Conservation (phyloP, 2,888 invertebrate genomes). For the Pammene aurita region DNA sequence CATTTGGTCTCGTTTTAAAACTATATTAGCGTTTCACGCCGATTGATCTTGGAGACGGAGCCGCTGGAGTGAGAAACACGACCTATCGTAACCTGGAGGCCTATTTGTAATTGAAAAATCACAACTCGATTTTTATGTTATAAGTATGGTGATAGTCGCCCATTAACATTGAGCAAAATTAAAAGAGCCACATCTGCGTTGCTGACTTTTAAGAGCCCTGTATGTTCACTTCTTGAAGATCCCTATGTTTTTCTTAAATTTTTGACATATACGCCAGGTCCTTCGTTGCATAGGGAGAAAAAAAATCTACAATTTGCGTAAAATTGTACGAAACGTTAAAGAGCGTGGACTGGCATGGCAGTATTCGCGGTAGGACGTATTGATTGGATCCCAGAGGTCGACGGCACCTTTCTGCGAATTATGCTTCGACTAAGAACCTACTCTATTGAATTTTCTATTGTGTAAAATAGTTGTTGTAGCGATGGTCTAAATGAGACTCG, state of each 20-base stretch:
- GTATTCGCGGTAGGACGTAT: slow-evolving; percentile 56
- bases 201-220: no score
- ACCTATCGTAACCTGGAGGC: not conserved
- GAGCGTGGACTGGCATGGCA: slow-evolving; percentile 33
- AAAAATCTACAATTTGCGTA: no score
- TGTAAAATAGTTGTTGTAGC: no score
- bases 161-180: no score
- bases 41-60: slow-evolving; percentile 14
- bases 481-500: no score
- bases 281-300: no score
- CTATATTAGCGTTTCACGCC: slow-evolving; percentile 31
- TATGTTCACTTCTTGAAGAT: no score
- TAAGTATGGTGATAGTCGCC: no score
- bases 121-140: no score
- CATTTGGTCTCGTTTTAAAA: slow-evolving; percentile 36
- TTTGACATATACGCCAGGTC: no score
- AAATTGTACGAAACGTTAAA: slow-evolving; percentile 8
- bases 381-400: slow-evolving; percentile 65
- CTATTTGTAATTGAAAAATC: not conserved
- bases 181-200: no score
- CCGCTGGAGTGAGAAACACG: not conserved
- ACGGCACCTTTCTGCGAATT: slow-evolving; percentile 59
- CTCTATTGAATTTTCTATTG: slow-evolving; percentile 48
- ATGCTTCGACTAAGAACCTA: slow-evolving; percentile 57
- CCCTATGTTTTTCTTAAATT: no score